Evolutionary conservation across 2,113 vertebrate species (phyloP), one percentile per base, ranked within the genome.

Genomic region (Seriola rivoliana): DNA sequence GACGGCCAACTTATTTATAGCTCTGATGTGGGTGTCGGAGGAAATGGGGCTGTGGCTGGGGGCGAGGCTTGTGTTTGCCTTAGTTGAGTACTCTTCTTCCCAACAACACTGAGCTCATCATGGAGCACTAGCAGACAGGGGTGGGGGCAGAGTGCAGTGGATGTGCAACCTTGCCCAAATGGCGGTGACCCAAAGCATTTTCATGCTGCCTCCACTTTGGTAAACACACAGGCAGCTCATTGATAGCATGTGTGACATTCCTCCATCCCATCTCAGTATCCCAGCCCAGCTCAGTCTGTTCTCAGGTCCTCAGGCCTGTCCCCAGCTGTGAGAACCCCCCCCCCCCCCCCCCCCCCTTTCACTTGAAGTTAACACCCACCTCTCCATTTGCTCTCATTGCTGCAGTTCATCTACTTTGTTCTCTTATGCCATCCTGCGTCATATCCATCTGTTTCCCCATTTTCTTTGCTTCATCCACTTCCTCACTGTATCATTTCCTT

Each of bases 211-310:
- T 68, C 85, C 14, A n/a, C 86, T 89, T 89, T 81, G 80, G 90
- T 94, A 91, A 92, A 94, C 90, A 93, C 78, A 88, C 84, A 88
- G 85, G 65, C 86, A 54, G 86, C 81, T 93, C 88, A 87, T 93
- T 94, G 92, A 93, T 83, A 77, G 89, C 87, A 91, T 84, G 93
- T 94, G 93, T 91, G 90, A 94, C 91, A 94, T 94, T 94, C 94
- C 93, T 87, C 90, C 90, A 80, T 90, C 88, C 75, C 88, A 78
- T 89, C 90, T 62, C 86, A 93, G 85, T 87, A 79, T 81, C 80
- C 78, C 78, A 42, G 68, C 86, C 84, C 54, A 66, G 71, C 55
- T 48, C 40, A 36, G 80, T 63, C 78, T 84, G 70, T 44, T 82
- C 86, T 85, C 79, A 81, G 89, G 85, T 81, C 84, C 83, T 74